Conservation (phyloP, 2,113 vertebrate species). For the Apaloderma vittatum region DNA sequence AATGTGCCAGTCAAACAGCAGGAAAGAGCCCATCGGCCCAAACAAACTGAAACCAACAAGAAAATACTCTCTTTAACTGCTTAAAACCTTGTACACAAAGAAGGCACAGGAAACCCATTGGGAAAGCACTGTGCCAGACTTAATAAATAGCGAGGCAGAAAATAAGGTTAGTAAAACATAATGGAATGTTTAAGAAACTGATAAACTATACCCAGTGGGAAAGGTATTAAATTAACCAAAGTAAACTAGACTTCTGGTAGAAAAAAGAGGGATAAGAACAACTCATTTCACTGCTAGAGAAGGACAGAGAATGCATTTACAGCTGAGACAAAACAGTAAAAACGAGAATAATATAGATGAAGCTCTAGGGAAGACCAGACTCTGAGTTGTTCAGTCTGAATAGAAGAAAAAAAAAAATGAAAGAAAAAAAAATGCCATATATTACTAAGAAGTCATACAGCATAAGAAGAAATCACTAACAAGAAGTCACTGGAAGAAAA, state of each 20-base stretch:
- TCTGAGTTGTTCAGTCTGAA: background rate
- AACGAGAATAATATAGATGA: background rate
- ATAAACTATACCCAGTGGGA: constrained; percentile 37
- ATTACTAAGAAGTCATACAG: background rate
- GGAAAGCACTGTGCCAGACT: background rate
- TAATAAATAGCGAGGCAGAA: constrained; percentile 44
- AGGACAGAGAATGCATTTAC: constrained; percentile 46
- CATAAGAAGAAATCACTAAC: background rate
- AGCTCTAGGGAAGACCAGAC: constrained; percentile 35
- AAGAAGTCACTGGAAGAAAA: background rate
- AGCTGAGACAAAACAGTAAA: background rate
- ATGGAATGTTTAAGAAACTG: constrained; percentile 23
- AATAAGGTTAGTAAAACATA: constrained; percentile 52
- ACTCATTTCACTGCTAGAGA: background rate
- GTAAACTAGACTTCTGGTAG: background rate
- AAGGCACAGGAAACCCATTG: constrained; percentile 27
- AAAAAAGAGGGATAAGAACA: background rate
- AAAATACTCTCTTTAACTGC: constrained; percentile 1
- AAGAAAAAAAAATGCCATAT: background rate
- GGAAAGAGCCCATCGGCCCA: background rate
- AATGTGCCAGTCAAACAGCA: constrained; percentile 3
- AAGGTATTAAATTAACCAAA: constrained; percentile 50
- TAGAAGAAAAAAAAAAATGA: background rate
- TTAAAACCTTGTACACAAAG: background rate
- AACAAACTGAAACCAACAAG: constrained; percentile 29